Conservation (phyloP, 2,888 invertebrate genomes). For the Folsomia candida region DNA sequence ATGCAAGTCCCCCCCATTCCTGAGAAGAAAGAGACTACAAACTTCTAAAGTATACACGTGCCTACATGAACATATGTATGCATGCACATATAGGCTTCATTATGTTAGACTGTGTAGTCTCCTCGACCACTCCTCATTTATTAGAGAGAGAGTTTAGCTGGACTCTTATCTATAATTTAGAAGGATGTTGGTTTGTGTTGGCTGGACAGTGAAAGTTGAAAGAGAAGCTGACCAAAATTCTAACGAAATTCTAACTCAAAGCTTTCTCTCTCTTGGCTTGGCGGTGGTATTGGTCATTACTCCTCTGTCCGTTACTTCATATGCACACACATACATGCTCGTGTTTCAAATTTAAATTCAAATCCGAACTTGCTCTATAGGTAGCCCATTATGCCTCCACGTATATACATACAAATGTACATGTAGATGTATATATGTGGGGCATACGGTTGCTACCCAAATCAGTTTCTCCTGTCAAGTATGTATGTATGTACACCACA, state of each 20-base stretch:
- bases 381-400: not conserved
- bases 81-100: too few species aligned
- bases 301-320: not conserved
- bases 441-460: constrained; percentile 2
- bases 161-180: constrained; percentile 6
- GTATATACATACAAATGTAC: not conserved
- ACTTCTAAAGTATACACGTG: too few species aligned
- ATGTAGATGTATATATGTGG: too few species aligned
- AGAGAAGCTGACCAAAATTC: constrained; percentile 3
- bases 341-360: constrained; percentile 5
- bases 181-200: not conserved
- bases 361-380: too few species aligned
- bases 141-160: not conserved
- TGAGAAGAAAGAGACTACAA: too few species aligned
- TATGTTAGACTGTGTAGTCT: too few species aligned
- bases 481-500: too few species aligned
- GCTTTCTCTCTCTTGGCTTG: not conserved
- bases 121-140: not conserved
- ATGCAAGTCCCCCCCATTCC: too few species aligned
- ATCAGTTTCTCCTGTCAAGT: not conserved
- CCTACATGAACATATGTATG: too few species aligned
- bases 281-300: not conserved
- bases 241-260: not conserved
- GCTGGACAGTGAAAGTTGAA: not conserved
- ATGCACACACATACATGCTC: not conserved